phyloP scores from a whole-genome alignment of 2,888 invertebrate species.

The Teleiodes luculella region DNA sequence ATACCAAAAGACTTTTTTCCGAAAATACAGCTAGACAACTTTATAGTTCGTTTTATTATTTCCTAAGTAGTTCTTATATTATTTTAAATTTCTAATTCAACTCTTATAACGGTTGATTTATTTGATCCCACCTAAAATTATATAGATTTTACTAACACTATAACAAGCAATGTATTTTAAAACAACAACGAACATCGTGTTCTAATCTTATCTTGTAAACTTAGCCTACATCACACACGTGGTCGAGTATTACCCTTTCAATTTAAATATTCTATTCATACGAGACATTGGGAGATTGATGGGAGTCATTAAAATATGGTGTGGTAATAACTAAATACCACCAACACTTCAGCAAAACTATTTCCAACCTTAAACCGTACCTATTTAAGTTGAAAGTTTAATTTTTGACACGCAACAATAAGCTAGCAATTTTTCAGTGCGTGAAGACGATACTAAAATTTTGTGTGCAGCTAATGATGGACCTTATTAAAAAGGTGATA shows the following conservation, averaged over 20 bases:
- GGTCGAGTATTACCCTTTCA: constrained; percentile 52
- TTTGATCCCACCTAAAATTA: no score
- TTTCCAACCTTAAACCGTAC: constrained; percentile 8
- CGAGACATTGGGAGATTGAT: constrained; percentile 52
- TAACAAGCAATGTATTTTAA: neutral
- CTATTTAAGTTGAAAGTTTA: neutral
- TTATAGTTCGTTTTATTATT: no score
- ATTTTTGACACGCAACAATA: neutral
- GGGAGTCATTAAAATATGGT: constrained; percentile 58
- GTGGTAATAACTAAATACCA: constrained; percentile 45
- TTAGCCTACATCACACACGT: constrained; percentile 40
- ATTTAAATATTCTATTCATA: constrained; percentile 61
- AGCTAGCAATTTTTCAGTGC: constrained; percentile 22
- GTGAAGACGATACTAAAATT: constrained; percentile 23
- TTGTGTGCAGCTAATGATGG: constrained; percentile 9
- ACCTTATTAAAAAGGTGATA: constrained; percentile 27
- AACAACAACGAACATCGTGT: neutral
- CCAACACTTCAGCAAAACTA: constrained; percentile 20
- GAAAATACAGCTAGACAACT: no score
- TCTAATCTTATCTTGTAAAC: neutral
- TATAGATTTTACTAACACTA: no score
- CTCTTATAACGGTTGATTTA: no score
- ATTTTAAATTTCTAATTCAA: no score
- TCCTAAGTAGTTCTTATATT: no score
- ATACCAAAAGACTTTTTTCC: no score